phyloP scores from a whole-genome alignment of 2,888 invertebrate species.

The Selenia dentaria region DNA sequence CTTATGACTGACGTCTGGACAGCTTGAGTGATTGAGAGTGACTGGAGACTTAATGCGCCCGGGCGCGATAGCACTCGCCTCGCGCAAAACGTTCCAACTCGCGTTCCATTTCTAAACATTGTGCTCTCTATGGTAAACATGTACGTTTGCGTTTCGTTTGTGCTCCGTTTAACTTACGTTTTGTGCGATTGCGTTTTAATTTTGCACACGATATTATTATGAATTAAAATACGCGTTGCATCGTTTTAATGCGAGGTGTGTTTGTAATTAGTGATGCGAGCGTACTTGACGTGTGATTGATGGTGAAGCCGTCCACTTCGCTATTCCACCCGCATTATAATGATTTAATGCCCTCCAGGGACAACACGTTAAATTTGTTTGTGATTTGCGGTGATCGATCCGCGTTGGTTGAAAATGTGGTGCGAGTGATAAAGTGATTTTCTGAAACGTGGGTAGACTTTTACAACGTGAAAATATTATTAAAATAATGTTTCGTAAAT shows the following conservation, averaged over 20 bases:
- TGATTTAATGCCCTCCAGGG: constrained; percentile 34
- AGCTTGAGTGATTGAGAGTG: constrained; percentile 84
- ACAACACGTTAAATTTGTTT: constrained; percentile 25
- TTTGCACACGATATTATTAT: constrained; percentile 68
- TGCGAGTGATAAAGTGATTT: constrained; percentile 25
- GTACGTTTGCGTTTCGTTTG: constrained; percentile 42
- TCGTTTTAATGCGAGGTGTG: constrained; percentile 69
- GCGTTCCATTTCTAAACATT: constrained; percentile 43
- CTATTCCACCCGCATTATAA: constrained; percentile 47
- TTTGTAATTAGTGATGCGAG: constrained; percentile 66
- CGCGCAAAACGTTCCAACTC: constrained; percentile 47
- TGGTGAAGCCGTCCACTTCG: constrained; percentile 39
- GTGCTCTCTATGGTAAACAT: constrained; percentile 46
- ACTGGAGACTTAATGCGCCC: constrained; percentile 82
- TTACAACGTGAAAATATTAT: not conserved
- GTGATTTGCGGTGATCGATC: constrained; percentile 28
- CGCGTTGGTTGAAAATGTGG: constrained; percentile 10
- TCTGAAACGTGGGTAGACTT: constrained; percentile 20
- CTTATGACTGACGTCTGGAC: constrained; percentile 83
- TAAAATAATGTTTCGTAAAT: too few species aligned
- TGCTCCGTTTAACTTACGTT: constrained; percentile 18
- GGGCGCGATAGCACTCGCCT: constrained; percentile 57
- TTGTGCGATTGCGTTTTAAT: constrained; percentile 29
- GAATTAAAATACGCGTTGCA: constrained; percentile 75
- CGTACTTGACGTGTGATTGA: constrained; percentile 56